A percentile compares a stretch with the other conserved stretches of the same genome.
Evolutionary conservation across 2,888 invertebrate species (phyloP).

Genomic region (Chloroclystis v-ata): DNA sequence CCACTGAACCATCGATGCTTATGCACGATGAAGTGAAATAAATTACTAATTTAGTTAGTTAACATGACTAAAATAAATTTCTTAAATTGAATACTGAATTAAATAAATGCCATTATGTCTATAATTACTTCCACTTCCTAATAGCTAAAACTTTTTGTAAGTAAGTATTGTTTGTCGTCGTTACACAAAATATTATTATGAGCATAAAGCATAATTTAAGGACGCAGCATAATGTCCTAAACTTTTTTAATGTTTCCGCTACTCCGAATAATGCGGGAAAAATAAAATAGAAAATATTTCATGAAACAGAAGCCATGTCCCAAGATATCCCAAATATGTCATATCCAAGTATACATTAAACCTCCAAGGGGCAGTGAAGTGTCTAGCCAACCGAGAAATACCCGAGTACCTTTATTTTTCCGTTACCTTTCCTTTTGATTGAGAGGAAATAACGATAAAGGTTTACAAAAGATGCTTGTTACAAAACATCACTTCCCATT

Average conservation of each 20-base stretch:
- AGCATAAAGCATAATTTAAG: no score
- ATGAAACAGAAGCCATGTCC: constrained; percentile 9
- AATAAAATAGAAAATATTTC: constrained; percentile 2
- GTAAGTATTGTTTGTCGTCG: no score
- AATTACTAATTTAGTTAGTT: not conserved
- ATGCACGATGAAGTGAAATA: accelerated
- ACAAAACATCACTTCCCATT: no score
- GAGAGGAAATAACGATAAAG: not conserved
- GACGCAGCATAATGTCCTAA: not conserved
- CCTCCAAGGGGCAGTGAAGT: constrained; percentile 14
- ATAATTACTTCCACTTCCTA: no score
- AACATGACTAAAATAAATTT: no score
- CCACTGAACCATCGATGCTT: constrained; percentile 76
- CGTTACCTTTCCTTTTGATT: not conserved
- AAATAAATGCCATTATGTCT: no score
- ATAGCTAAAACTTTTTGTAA: no score
- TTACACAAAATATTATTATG: no score
- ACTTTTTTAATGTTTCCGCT: not conserved
- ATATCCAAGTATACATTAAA: constrained; percentile 19
- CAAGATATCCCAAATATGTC: constrained; percentile 15
- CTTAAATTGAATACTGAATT: no score
- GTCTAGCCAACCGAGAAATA: constrained; percentile 16
- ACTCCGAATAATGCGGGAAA: constrained; percentile 1
- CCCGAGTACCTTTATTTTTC: constrained; percentile 13
- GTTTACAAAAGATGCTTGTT: no score